Evolutionary conservation across 1,140 invertebrate species (phyloP), one percentile per base, ranked within the genome.

Genomic region (Drosophila ercepeae): DNA sequence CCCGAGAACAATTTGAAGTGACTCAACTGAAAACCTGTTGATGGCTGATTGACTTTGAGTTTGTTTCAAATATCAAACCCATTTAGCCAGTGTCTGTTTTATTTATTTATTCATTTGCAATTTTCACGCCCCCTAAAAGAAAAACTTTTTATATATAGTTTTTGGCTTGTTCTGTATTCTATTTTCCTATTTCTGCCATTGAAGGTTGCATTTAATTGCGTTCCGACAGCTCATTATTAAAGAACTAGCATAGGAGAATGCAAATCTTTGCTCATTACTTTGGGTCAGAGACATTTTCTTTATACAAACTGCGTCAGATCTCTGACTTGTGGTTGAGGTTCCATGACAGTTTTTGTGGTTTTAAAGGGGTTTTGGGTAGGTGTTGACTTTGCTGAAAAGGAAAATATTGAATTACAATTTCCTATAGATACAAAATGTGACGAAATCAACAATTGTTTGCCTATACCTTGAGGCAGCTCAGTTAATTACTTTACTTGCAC

Each of bases 151-250:
- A 65, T 67, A 45, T 67, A 34, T 67, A 67, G 60, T 34, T 65
- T 45, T 67, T 34, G 42, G 23, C 21, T 6, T 48, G 2, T 5
- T 16, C 7, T 42, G 8, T 11, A 46, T 29, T 32, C 4, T 23
- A 16, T 29, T 3, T 32, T 11, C 9, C 3, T n/a, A 65, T 52
- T 67, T 52, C 27, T 48, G 27, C 21, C 27, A 18, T 52, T 34
- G 19, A 67, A 65, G 63, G 63, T 21, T 52, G 21, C 19, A 65
- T 27, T 14, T 1, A 51, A 51, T 45, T 34, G 19, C 39, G 36
- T 59, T 25, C 21, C 27, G 27, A 67, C 53, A 67, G 60, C 63
- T 16, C 27, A 45, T 53, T 67, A 65, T 67, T 46, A 44, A 44
- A 45, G 25, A 29, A 64, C 18, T 63, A 21, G 32, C 1, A 7